Evolutionary conservation across 2,113 vertebrate species (phyloP).

Genomic region (Pelusios castaneus): DNA sequence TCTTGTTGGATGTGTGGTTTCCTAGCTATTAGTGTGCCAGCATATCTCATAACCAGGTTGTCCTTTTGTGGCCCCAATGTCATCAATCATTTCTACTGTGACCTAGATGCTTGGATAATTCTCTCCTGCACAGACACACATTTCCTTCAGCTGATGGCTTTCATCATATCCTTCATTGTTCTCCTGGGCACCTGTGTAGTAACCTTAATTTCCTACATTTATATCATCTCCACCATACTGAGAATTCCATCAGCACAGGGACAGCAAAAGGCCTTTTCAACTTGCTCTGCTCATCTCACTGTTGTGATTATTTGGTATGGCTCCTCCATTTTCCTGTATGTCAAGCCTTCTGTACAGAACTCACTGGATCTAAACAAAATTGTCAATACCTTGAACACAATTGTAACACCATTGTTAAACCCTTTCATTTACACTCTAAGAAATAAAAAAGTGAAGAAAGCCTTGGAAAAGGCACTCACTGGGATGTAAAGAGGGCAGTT

Average conservation of each 20-base stretch:
- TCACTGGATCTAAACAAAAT: neutral
- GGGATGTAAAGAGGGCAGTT: neutral
- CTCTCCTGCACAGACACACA: slow-evolving; percentile 24
- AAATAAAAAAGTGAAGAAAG: neutral
- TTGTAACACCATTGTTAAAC: neutral
- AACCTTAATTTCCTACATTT: slow-evolving; percentile 21
- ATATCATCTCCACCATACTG: neutral
- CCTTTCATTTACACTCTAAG: neutral
- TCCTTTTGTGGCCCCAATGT: neutral
- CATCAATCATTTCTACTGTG: slow-evolving; percentile 51
- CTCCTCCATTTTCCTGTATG: neutral
- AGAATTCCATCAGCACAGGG: neutral
- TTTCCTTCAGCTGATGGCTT: neutral
- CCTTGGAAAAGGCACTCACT: neutral
- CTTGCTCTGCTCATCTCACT: neutral
- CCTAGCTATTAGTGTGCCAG: neutral
- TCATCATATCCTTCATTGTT: neutral
- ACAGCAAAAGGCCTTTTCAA: neutral
- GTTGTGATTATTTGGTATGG: neutral
- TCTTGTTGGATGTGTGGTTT: slow-evolving; percentile 32
- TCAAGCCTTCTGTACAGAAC: neutral
- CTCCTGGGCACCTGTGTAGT: neutral
- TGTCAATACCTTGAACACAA: neutral
- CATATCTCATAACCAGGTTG: neutral
- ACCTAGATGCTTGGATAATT: slow-evolving; percentile 15